Base-by-base conservation (phyloP, 2,797 vertebrate genomes). In the Lophotriccus pileatus region DNA sequence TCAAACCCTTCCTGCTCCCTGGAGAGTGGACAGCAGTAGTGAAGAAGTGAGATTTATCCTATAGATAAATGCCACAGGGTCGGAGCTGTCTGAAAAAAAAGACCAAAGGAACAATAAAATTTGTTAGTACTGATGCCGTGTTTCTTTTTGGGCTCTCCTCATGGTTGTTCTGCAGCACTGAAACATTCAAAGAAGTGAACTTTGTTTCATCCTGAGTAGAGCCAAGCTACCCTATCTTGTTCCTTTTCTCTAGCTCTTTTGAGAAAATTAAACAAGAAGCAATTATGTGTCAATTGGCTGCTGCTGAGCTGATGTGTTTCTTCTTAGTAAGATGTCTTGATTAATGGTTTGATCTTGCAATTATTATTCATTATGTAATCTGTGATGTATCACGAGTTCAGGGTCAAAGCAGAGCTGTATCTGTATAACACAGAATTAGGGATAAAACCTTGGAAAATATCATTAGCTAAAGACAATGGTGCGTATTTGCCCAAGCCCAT, bases 271-370 rank as follows among this genome's bases (percentile, higher is more conserved):
- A 91, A 72, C 68, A 81, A 92, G 94, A 86, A 94, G 63, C 92
- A 90, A 67, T 96, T 90, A 84, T 56, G 18, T 63, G 67, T 92
- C 87, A 69, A 4, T 56, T 92, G 82, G 49, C 88, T 91, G 89
- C 94, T 89, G 75, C 78, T 87, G 89, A 90, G 76, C 78, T 88
- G 60, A 47, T 86, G 44, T 39, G 46, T 69, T 93, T 83, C 73
- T 84, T 78, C 73, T 81, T 86, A 47, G 14, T 72, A 89, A 86
- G 25, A 84, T 47, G 39, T 89, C 89, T 83, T 95, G 93, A 86
- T 95, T 93, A 92, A 75, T 21, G 25, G 73, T 46, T 93, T 96
- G 94, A 93, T 97, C 76, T 84, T 84, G 50, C 87, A 89, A 56
- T 87, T 96, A 87, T 83, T 89, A 83, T 59, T 94, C 87, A 86